These are phyloP conservation scores for Stylophora pistillata DNA, from an alignment of 64 coral and sea anemone species.

Conservation along the genomic window DNA sequence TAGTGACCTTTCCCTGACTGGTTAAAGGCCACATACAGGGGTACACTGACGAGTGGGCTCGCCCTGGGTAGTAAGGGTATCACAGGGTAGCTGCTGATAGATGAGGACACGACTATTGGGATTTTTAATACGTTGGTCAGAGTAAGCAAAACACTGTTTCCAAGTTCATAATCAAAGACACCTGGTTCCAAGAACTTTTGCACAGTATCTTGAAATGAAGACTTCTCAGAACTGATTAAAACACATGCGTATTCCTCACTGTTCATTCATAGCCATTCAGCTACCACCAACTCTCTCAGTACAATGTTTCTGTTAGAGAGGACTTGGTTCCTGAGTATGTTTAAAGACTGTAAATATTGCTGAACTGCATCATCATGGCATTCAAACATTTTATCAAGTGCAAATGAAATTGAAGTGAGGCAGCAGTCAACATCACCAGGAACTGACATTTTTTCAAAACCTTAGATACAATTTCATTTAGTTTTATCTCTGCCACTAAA, in stretches of 20 bases:
- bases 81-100: conserved; percentile 48
- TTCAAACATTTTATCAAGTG: conserved; percentile 16
- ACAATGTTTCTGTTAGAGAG: conserved; percentile 18
- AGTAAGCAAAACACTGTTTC: conserved; percentile 38
- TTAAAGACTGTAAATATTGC: conserved; percentile 20
- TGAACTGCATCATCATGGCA: conserved; percentile 14
- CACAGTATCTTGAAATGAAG: conserved; percentile 10
- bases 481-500: background rate
- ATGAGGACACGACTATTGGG: conserved; percentile 47
- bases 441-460: conserved; percentile 45
- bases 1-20: conserved; percentile 64
- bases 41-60: conserved; percentile 13
- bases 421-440: conserved; percentile 43
- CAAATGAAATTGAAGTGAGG: conserved; percentile 6
- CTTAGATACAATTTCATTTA: conserved; percentile 38
- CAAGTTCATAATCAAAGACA: conserved; percentile 27
- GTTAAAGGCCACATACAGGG: conserved; percentile 63
- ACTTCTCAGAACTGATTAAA: conserved; percentile 13
- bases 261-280: conserved; percentile 36
- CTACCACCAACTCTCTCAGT: conserved; percentile 35
- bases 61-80: conserved; percentile 38
- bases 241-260: conserved; percentile 32
- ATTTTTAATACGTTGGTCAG: conserved; percentile 40
- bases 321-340: conserved; percentile 12
- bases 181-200: conserved; percentile 16